phyloP scores from a whole-genome alignment of 2,888 invertebrate genomes.

The Trissolcus brochymenae region DNA sequence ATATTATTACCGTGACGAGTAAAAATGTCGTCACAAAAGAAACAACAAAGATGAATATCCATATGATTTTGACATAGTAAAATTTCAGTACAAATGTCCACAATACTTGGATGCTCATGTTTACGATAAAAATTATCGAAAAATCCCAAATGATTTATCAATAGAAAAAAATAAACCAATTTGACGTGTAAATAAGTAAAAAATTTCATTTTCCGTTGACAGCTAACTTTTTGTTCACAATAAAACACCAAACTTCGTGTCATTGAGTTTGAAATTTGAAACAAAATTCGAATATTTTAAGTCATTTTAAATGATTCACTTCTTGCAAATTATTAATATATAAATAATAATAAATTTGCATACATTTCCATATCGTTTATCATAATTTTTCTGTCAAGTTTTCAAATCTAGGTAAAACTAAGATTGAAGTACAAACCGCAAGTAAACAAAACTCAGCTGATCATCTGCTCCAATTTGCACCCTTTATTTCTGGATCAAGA shows the following conservation, averaged over 20 bases:
- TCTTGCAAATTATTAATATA: no score
- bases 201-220: no score
- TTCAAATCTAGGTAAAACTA: not conserved
- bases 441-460: not conserved
- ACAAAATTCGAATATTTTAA: no score
- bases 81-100: conserved; percentile 55
- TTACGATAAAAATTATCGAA: not conserved
- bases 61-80: conserved; percentile 63
- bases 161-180: no score
- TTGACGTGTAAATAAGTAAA: no score
- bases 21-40: conserved; percentile 62
- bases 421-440: not conserved
- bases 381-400: no score
- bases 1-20: conserved; percentile 63
- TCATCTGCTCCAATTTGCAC: conserved; percentile 7
- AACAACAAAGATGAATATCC: conserved; percentile 66
- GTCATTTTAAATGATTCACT: no score
- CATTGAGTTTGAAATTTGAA: not conserved
- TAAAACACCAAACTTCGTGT: not conserved
- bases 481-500: conserved; percentile 10
- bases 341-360: no score
- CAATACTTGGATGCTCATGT: conserved; percentile 31
- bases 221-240: no score
- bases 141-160: no score
- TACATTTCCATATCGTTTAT: no score